These are phyloP conservation scores for Lepus townsendii DNA, from an alignment of 2,797 vertebrate species.

Conservation along the genomic window DNA sequence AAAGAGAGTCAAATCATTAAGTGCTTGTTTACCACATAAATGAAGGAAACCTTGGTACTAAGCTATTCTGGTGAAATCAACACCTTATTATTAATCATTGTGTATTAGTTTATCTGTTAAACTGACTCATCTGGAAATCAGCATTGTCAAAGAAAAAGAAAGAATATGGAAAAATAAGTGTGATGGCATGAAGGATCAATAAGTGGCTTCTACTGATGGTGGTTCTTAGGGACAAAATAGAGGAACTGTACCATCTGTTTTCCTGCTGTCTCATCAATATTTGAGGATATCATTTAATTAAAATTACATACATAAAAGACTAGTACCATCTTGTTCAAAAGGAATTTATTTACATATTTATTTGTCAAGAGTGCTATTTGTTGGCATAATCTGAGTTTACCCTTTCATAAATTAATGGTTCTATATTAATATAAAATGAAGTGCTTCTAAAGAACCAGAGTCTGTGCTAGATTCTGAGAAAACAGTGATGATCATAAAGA, in stretches of 20 bases:
- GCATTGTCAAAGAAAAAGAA: background rate
- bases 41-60: background rate
- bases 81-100: background rate
- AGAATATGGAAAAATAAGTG: background rate
- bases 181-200: background rate
- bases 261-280: background rate
- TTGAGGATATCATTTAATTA: background rate
- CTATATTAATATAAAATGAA: background rate
- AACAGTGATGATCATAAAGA: background rate
- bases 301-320: background rate
- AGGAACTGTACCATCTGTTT: background rate
- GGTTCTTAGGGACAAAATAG: background rate
- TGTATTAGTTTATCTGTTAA: background rate
- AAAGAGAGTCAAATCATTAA: background rate
- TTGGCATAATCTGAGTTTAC: constrained; percentile 40
- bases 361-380: background rate
- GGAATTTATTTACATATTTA: background rate
- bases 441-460: background rate
- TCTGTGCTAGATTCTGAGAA: background rate
- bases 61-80: constrained; percentile 7
- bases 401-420: constrained; percentile 1
- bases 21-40: background rate
- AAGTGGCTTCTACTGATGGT: background rate
- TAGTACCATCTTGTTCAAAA: background rate
- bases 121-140: background rate